Conservation (phyloP, 2,797 vertebrate genomes). For the Dendrocincla tyrannina region DNA sequence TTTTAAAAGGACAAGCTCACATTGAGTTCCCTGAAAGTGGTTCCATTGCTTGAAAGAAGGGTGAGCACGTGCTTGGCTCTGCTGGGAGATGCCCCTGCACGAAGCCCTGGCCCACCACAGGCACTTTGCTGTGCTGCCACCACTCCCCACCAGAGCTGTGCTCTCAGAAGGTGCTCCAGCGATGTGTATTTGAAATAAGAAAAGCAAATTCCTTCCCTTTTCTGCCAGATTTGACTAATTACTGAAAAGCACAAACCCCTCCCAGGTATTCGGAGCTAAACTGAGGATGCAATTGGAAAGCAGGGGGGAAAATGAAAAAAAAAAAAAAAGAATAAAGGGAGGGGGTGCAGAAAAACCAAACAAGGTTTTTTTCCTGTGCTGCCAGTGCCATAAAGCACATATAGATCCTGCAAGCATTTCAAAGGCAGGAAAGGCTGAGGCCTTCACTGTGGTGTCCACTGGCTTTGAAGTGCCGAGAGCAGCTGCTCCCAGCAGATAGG, state of each 20-base stretch:
- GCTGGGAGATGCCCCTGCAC: fast-evolving
- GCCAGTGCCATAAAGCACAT: conserved; percentile 38
- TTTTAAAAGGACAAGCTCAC: background rate
- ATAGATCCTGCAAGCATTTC: conserved; percentile 55
- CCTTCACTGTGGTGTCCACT: conserved; percentile 63
- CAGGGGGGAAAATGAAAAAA: fast-evolving
- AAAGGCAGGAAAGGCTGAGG: conserved; percentile 73
- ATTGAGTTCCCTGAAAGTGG: background rate
- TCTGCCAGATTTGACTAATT: background rate
- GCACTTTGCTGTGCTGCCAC: fast-evolving
- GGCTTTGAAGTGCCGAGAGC: conserved; percentile 70
- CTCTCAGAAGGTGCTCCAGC: background rate
- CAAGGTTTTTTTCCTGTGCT: conserved; percentile 55
- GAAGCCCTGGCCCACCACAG: background rate
- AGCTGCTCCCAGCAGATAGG: conserved; percentile 73
- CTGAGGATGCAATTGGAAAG: background rate
- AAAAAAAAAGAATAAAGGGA: background rate
- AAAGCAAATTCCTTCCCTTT: background rate
- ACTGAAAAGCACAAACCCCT: background rate
- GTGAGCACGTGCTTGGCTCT: background rate
- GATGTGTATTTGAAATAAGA: fast-evolving
- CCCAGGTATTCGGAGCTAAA: background rate
- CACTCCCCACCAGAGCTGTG: fast-evolving
- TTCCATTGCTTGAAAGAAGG: background rate
- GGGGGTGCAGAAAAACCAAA: conserved; percentile 23